Percentiles rank a stretch among this genome's conserved stretches.
Evolutionary conservation across 2,797 vertebrate species (phyloP).

Genomic region (Meda fulgida): DNA sequence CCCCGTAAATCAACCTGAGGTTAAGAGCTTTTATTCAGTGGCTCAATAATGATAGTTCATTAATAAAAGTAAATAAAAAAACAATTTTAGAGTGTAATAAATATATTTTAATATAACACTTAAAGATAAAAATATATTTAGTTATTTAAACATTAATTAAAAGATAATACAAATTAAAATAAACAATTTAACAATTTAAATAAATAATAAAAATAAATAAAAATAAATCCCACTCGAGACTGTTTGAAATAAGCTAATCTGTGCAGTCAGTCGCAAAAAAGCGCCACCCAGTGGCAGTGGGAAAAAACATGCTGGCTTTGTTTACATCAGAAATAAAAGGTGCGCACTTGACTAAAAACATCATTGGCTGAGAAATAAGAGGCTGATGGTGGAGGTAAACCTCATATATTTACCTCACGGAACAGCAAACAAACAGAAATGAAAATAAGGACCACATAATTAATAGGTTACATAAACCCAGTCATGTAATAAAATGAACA

Average conservation of each 20-base stretch:
- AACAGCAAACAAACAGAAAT: background rate
- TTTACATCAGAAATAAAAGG: constrained; percentile 84
- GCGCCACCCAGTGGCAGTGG: constrained; percentile 65
- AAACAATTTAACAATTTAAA: background rate
- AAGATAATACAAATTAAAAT: background rate
- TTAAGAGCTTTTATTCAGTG: background rate
- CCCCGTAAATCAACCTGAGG: background rate
- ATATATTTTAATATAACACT: background rate
- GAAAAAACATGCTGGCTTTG: constrained; percentile 68
- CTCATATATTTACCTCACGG: background rate
- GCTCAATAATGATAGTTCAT: background rate
- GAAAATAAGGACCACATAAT: constrained; percentile 41
- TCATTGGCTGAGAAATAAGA: constrained; percentile 64
- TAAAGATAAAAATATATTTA: background rate
- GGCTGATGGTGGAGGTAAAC: constrained; percentile 27
- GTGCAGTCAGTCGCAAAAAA: constrained; percentile 52
- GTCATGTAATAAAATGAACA: background rate
- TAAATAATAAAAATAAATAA: background rate
- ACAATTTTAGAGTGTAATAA: background rate
- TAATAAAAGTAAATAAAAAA: background rate
- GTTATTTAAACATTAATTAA: background rate
- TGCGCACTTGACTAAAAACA: constrained; percentile 78
- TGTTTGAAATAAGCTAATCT: constrained; percentile 27
- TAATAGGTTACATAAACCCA: constrained; percentile 43
- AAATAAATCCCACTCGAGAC: background rate